Evolutionary conservation across 2,797 vertebrate genomes (phyloP).

Genomic region (Echeneis naucrates): DNA sequence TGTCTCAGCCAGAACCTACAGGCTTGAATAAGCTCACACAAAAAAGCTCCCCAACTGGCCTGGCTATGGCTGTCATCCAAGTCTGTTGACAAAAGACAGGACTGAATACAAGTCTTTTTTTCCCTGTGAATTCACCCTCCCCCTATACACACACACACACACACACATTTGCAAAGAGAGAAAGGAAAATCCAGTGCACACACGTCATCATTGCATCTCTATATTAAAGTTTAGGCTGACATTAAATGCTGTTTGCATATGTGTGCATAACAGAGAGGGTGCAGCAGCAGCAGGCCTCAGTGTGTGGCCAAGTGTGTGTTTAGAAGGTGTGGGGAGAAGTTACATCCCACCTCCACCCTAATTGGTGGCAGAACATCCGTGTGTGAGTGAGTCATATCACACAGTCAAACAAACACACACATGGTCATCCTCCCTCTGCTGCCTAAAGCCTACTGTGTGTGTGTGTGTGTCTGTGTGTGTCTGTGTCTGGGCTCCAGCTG

Average conservation of each 20-base stretch:
- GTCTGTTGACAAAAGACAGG: constrained; percentile 75
- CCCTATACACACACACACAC: constrained; percentile 11
- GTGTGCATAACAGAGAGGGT: constrained; percentile 13
- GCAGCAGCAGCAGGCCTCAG: constrained; percentile 23
- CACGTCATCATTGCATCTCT: background rate
- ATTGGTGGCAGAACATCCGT: constrained; percentile 65
- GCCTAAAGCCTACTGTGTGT: constrained; percentile 32
- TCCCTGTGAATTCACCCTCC: constrained; percentile 37
- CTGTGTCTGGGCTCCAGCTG: constrained; percentile 49
- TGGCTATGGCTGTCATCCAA: constrained; percentile 72
- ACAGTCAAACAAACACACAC: constrained; percentile 22
- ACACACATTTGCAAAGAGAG: constrained; percentile 24
- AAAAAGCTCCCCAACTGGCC: constrained; percentile 57
- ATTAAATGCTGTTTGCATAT: constrained; percentile 2
- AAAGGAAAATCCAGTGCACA: constrained; percentile 28
- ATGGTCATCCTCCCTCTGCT: background rate
- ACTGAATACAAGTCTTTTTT: constrained; percentile 59
- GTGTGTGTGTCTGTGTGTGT: constrained; percentile 49
- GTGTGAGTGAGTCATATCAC: constrained; percentile 44
- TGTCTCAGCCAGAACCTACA: constrained; percentile 61
- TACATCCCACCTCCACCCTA: constrained; percentile 62
- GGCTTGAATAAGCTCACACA: constrained; percentile 71
- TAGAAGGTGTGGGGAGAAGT: constrained; percentile 74
- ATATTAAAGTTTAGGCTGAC: constrained; percentile 4
- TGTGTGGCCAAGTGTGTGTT: constrained; percentile 60